Evolutionary conservation across 2,888 invertebrate species (phyloP).

Genomic region (Nemotelus nigrinus): DNA sequence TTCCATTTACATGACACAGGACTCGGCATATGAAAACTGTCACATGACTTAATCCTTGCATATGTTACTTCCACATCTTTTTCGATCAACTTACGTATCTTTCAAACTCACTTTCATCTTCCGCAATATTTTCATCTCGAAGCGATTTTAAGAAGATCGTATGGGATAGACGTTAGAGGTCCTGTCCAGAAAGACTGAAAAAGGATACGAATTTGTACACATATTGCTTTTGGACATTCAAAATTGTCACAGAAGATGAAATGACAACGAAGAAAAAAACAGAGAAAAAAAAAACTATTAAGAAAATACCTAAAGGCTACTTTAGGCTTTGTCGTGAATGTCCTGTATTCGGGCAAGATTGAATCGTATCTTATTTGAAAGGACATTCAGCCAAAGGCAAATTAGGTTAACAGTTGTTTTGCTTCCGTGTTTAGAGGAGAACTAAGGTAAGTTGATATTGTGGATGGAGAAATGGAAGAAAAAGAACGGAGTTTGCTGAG

Average conservation of each 20-base stretch:
- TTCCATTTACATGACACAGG: not conserved
- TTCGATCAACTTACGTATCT: conserved; percentile 1
- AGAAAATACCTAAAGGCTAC: conserved; percentile 30
- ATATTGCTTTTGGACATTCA: conserved; percentile 33
- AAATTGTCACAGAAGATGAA: conserved; percentile 32
- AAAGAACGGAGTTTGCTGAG: too few relatives aligned
- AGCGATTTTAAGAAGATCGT: conserved; percentile 18
- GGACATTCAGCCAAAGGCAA: conserved; percentile 20
- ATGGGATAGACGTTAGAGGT: not conserved
- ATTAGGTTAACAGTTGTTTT: not conserved
- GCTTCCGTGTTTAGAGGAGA: not conserved
- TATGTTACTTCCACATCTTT: conserved; percentile 42
- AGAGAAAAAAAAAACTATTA: conserved; percentile 31
- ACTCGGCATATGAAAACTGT: conserved; percentile 17
- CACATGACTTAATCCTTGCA: conserved; percentile 47
- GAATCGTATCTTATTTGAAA: not conserved
- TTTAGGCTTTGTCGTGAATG: not conserved
- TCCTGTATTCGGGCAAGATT: not conserved
- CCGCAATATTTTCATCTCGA: conserved; percentile 36
- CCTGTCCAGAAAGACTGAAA: not conserved
- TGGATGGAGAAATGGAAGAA: too few relatives aligned
- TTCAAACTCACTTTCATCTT: conserved; percentile 28
- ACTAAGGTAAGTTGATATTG: too few relatives aligned
- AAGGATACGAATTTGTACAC: conserved; percentile 15
- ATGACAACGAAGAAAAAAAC: not conserved